Base-by-base conservation (phyloP, 2,113 vertebrate species). In the Odocoileus virginianus region DNA sequence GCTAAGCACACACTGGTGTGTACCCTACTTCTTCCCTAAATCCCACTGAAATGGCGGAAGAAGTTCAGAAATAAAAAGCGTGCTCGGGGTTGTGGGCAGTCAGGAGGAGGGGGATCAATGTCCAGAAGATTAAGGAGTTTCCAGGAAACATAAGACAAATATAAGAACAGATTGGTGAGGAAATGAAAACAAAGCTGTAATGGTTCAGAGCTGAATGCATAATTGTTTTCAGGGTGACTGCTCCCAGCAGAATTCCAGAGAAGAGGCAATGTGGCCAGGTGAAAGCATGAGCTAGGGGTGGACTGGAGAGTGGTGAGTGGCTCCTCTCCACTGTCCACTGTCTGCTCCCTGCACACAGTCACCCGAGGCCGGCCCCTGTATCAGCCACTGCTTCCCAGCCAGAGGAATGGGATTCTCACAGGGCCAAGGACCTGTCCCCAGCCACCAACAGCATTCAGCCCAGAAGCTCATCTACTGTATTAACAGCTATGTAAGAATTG, bases 221-320 rank as follows among this genome's bases (percentile, higher is more conserved):
- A 21, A 2, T 14, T 19, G 0, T 40, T 71, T 40, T 5, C n/a
- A 10, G 61, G 57, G 52, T 5, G 33, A 43, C 9, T n/a, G 40
- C 33, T 67, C 19, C 25, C 33, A 28, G 67, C 28, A 52, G 86
- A 40, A 30, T 50, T 16, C 52, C 8, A 21, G 76, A 54, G 13
- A 28, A 30, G 57, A 64, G 79, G 52, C 33, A 33, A 5, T 0
- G 25, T 7, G 14, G 3, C 3, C 43, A 2, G 21, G 64, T 67
- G 84, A 40, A 33, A 52, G 19, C 9, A 1, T 5, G 13, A 28
- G 47, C 47, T 23, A 14, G 23, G 67, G 25, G 3, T 0, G 87
- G 33, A 6, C 36, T 1, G 3, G 3, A 25, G 33, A 43, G 9
- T 0, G 1, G 3, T 1, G 33, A 15, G 28, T 27, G 2, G 33